Conservation (phyloP, 2,888 invertebrate genomes). For the Lymantria dispar region DNA sequence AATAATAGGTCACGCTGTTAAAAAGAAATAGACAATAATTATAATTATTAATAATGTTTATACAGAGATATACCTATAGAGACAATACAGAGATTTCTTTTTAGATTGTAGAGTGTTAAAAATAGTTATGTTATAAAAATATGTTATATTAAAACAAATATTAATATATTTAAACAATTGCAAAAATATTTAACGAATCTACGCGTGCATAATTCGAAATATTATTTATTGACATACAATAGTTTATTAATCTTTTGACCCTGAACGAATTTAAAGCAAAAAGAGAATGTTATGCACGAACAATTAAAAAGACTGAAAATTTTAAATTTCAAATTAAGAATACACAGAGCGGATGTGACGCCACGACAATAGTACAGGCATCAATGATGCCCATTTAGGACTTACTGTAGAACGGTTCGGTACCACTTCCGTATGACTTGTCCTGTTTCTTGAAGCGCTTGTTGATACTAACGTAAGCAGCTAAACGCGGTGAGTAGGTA, state of each 20-base stretch:
- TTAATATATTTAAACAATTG: too few relatives aligned
- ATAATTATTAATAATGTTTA: too few relatives aligned
- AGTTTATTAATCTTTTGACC: too few relatives aligned
- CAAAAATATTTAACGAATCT: too few relatives aligned
- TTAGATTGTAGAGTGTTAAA: too few relatives aligned
- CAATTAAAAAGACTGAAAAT: conserved; percentile 12
- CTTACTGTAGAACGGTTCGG: conserved; percentile 62
- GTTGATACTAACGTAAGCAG: conserved; percentile 68
- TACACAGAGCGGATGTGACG: conserved; percentile 11
- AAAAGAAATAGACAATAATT: too few relatives aligned
- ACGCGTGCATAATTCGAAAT: not conserved
- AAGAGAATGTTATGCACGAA: conserved; percentile 21
- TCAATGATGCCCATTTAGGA: conserved; percentile 26
- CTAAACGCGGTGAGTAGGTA: conserved; percentile 60
- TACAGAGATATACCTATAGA: too few relatives aligned
- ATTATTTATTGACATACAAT: not conserved
- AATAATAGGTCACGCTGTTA: too few relatives aligned
- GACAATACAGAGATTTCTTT: too few relatives aligned
- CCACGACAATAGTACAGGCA: conserved; percentile 19
- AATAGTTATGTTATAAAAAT: too few relatives aligned
- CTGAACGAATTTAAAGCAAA: not conserved
- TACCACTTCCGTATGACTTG: conserved; percentile 40
- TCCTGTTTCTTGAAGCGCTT: conserved; percentile 53
- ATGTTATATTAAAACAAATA: too few relatives aligned
- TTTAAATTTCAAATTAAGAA: not conserved